Evolutionary conservation across 2,797 vertebrate species (phyloP), one percentile per base, ranked within the genome.

Genomic region (Neoniphon sammara): DNA sequence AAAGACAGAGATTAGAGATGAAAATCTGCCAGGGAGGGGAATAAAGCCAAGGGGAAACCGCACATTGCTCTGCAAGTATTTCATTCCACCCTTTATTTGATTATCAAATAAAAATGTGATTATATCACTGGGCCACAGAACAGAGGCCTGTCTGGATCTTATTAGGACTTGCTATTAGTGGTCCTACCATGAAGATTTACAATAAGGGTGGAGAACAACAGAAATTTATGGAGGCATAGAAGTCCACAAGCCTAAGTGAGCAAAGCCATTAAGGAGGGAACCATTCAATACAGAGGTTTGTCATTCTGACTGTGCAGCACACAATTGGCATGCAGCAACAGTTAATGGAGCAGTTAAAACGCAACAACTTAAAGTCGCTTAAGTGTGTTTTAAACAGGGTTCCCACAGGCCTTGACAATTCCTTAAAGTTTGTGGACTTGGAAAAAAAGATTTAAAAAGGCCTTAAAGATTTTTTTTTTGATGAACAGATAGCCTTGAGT

Each of bases 91-190:
- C 87, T 89, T 92, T 91, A 93, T 91, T 90, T 87, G 88, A 93
- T 94, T 93, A 92, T 92, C 91, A 91, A 91, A 93, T 94, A 89
- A 92, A 92, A 91, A 89, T 89, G 86, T 87, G 84, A 92, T 92
- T 93, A 91, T 89, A 90, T 91, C 85, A 90, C 81, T 85, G 86
- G 83, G 87, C 88, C 90, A 49, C 88, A 91, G 86, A 89, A 90
- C 86, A 88, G 88, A 91, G 89, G 78, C 84, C 82, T 78, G 86
- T 88, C 91, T 92, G 92, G 91, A 92, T 91, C 89, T 75, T 87
- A 90, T 93, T 92, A 91, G 81, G 75, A 71, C 62, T 70, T 27
- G 81, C 90, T 85, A 89, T 92, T 92, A 91, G 90, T 87, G 91
- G 89, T 89, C 85, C 87, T 85, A 76, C 88, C 84, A 83, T 80